A percentile compares a stretch with the other conserved stretches of the same genome.
Evolutionary conservation across 2,797 vertebrate species (phyloP).

Genomic region (Artibeus jamaicensis): DNA sequence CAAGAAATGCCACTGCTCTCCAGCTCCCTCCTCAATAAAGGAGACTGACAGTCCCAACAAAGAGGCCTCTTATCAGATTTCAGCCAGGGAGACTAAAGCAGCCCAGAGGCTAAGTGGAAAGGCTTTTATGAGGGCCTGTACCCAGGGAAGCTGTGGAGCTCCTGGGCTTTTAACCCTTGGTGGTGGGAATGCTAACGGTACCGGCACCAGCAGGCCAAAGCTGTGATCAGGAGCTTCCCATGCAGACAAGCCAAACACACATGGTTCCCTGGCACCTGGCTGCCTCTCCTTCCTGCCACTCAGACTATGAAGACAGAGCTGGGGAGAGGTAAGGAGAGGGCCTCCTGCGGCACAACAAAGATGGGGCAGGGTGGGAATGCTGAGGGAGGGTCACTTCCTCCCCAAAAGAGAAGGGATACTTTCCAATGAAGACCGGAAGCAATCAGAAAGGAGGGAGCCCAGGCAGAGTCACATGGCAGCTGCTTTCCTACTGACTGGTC

Average conservation of each 20-base stretch:
- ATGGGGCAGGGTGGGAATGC: neutral
- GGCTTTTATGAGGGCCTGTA: constrained; percentile 51
- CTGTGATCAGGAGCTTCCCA: neutral
- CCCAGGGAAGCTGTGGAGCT: neutral
- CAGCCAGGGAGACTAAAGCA: constrained; percentile 54
- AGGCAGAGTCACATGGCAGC: neutral
- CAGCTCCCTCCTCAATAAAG: constrained; percentile 75
- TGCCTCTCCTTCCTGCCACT: neutral
- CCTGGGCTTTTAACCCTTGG: constrained; percentile 45
- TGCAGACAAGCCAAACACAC: neutral
- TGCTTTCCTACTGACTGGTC: neutral
- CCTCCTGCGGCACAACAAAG: neutral
- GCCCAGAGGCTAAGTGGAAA: constrained; percentile 47
- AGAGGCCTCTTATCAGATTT: constrained; percentile 77
- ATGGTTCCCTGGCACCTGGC: neutral
- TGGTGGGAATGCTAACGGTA: neutral
- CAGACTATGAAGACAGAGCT: neutral
- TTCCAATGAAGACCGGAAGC: neutral
- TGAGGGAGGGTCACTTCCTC: neutral
- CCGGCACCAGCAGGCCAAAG: neutral
- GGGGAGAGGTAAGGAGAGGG: neutral
- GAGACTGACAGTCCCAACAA: constrained; percentile 79
- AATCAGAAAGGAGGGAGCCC: neutral
- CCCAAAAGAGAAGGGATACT: neutral
- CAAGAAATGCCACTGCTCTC: constrained; percentile 74